Percentiles rank a stretch among this genome's conserved stretches.
Evolutionary conservation across 2,113 vertebrate species (phyloP).

Genomic region (Grammomys surdaster): DNA sequence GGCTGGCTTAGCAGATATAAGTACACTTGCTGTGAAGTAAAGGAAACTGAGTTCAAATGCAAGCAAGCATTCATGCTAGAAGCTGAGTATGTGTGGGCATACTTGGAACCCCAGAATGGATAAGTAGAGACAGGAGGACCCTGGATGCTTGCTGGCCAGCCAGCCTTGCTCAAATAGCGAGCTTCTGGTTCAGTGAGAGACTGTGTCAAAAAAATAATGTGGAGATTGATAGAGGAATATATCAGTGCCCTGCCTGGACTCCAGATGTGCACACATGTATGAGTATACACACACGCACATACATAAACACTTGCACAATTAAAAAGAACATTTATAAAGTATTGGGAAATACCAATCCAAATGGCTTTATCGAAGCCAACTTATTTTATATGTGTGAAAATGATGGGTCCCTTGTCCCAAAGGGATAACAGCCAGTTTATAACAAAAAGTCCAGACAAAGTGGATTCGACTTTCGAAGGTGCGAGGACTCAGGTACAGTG

Average conservation of each 20-base stretch:
- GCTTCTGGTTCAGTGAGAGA: neutral
- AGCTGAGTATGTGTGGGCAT: neutral
- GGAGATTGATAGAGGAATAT: neutral
- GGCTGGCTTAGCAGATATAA: neutral
- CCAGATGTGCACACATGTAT: neutral
- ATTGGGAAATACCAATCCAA: neutral
- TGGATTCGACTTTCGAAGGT: neutral
- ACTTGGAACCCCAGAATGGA: neutral
- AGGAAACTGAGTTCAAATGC: neutral
- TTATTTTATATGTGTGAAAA: neutral
- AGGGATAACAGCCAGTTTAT: neutral
- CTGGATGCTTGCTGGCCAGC: neutral
- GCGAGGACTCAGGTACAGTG: neutral
- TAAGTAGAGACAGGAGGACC: neutral
- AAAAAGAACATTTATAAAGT: neutral
- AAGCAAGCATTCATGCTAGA: neutral
- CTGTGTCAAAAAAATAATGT: neutral
- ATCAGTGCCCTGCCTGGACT: neutral
- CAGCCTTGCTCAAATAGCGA: neutral
- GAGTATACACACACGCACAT: neutral
- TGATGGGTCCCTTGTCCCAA: neutral
- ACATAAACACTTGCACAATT: neutral
- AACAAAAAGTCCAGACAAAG: neutral
- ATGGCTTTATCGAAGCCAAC: neutral
- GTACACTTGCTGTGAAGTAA: neutral